Conservation (phyloP, 2,888 invertebrate genomes). For the Leptopilina drosophilae region DNA sequence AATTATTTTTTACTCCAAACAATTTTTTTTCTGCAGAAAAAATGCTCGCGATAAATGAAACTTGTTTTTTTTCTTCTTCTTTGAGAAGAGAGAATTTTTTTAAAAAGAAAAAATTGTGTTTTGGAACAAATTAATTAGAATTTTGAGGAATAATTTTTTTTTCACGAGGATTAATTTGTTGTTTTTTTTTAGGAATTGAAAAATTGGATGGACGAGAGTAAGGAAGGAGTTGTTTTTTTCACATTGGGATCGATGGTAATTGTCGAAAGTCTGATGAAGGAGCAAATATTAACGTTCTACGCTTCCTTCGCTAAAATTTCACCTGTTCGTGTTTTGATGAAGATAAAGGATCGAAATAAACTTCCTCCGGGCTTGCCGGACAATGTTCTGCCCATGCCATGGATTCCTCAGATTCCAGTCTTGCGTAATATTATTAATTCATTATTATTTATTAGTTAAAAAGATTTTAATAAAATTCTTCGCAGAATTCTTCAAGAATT, state of each 20-base stretch:
- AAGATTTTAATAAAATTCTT: too few relatives aligned
- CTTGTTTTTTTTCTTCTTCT: too few relatives aligned
- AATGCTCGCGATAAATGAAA: too few relatives aligned
- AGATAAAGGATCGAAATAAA: constrained; percentile 43
- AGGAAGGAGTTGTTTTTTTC: constrained; percentile 66
- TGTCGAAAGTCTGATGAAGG: constrained; percentile 60
- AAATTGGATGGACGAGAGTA: constrained; percentile 65
- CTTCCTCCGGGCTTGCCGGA: constrained; percentile 62
- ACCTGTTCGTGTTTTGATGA: constrained; percentile 62
- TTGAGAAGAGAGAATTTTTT: neutral
- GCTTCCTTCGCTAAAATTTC: constrained; percentile 60
- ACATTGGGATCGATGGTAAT: constrained; percentile 66
- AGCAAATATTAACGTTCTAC: constrained; percentile 61
- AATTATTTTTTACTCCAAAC: too few relatives aligned
- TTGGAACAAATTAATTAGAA: too few relatives aligned
- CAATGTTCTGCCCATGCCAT: constrained; percentile 64
- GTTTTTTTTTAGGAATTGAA: constrained; percentile 56
- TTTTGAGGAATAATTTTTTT: too few relatives aligned
- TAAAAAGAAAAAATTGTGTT: neutral
- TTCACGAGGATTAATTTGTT: too few relatives aligned
- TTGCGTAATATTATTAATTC: constrained; percentile 54
- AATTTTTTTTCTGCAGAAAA: neutral
- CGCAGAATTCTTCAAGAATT: too few relatives aligned
- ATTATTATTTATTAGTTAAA: too few relatives aligned
- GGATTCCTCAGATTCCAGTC: constrained; percentile 64